Percentiles rank a stretch among this genome's conserved stretches.
phyloP scores from a whole-genome alignment of 2,797 vertebrate genomes.

The Sebastes minor region DNA sequence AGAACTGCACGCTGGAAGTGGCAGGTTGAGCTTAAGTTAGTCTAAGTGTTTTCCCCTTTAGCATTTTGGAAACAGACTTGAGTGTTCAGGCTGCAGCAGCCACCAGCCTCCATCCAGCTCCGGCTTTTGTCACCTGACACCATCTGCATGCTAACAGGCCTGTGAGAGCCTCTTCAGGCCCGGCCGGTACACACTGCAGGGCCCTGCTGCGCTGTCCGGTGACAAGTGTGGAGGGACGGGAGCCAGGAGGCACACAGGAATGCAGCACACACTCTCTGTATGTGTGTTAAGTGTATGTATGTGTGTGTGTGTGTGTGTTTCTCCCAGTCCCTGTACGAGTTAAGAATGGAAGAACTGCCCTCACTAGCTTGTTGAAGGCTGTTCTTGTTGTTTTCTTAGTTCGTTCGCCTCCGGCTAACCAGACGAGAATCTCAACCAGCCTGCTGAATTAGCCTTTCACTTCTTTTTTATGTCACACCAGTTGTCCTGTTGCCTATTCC shows the following conservation, averaged over 20 bases:
- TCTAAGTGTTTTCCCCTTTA: background rate
- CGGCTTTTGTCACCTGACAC: conserved; percentile 82
- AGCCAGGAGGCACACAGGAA: conserved; percentile 81
- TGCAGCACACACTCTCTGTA: conserved; percentile 39
- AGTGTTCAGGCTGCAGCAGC: conserved; percentile 9
- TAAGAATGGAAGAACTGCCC: conserved; percentile 21
- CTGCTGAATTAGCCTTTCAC: background rate
- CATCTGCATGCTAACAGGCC: conserved; percentile 84
- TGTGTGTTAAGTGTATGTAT: background rate
- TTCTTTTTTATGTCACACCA: conserved; percentile 20
- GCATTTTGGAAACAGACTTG: conserved; percentile 23
- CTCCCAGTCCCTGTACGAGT: background rate
- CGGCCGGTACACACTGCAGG: conserved; percentile 73
- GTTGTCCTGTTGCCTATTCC: background rate
- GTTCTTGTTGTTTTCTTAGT: conserved; percentile 39
- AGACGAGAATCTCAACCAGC: conserved; percentile 30
- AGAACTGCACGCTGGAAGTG: background rate
- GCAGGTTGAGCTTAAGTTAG: background rate
- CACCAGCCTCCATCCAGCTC: conserved; percentile 56
- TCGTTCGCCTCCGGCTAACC: conserved; percentile 42
- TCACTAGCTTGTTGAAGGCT: conserved; percentile 21
- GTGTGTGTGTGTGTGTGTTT: background rate
- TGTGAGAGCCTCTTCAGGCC: conserved; percentile 83
- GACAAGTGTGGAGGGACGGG: conserved; percentile 84
- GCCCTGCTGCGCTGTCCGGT: conserved; percentile 76